Percentiles rank a stretch among this genome's conserved stretches.
Conservation (phyloP, 1,140 invertebrate genomes). For the Drosophila virilis region DNA sequence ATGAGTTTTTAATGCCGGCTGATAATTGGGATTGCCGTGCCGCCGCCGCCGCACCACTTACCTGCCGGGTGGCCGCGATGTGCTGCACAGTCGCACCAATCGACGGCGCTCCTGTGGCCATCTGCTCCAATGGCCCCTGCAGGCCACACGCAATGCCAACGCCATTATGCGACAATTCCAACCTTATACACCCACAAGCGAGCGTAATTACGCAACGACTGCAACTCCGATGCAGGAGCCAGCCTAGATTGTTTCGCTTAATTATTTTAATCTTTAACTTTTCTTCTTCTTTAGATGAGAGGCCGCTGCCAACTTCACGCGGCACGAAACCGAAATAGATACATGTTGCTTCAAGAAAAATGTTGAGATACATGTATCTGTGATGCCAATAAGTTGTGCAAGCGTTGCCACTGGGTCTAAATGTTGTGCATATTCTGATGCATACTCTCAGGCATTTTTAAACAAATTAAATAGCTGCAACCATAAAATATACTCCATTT, state of each 20-base stretch:
- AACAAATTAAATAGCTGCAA: not conserved
- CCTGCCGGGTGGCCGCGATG: constrained; percentile 18
- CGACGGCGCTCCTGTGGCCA: constrained; percentile 53
- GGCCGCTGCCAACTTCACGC: constrained; percentile 44
- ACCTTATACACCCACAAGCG: constrained; percentile 13
- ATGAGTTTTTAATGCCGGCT: constrained; percentile 58
- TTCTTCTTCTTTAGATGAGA: constrained; percentile 28
- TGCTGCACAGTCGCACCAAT: constrained; percentile 39
- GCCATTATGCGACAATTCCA: constrained; percentile 36
- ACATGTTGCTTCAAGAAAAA: constrained; percentile 5
- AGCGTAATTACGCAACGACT: constrained; percentile 67
- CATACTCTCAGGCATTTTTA: not conserved
- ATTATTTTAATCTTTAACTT: constrained; percentile 36
- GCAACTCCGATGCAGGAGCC: constrained; percentile 67
- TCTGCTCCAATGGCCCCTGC: constrained; percentile 27
- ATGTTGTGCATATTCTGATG: not conserved
- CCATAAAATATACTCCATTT: not conserved
- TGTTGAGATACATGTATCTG: constrained; percentile 3
- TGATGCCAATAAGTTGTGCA: not conserved
- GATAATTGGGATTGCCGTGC: constrained; percentile 14
- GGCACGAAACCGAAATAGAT: not conserved
- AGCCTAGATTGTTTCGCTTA: constrained; percentile 41
- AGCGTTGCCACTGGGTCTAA: constrained; percentile 9
- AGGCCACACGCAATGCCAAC: constrained; percentile 55
- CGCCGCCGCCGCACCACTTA: constrained; percentile 18